Conservation (phyloP, 2,888 invertebrate genomes). For the Conomelus anceps region DNA sequence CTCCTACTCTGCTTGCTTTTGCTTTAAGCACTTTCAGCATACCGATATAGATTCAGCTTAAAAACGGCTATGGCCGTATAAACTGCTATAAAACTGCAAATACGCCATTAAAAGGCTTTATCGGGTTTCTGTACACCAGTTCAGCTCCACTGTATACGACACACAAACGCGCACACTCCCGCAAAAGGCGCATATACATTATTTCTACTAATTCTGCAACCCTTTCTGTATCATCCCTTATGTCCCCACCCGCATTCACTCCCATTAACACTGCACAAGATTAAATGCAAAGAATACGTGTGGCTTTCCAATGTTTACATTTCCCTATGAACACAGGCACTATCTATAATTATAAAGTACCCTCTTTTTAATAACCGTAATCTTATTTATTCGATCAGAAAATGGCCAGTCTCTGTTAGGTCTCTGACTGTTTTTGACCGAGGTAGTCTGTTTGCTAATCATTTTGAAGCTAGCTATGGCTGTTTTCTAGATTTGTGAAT, state of each 20-base stretch:
- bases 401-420: too few relatives aligned
- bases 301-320: background rate
- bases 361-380: background rate
- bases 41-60: background rate
- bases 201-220: background rate
- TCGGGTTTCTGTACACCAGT: background rate
- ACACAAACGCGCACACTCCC: too few relatives aligned
- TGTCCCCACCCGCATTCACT: background rate
- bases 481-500: background rate
- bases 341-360: background rate
- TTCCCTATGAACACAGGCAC: background rate
- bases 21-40: background rate
- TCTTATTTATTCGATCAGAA: background rate
- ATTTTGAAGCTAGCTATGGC: background rate
- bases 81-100: background rate
- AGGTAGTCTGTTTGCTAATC: background rate
- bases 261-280: background rate
- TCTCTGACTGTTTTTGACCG: background rate
- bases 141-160: background rate
- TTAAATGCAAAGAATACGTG: background rate
- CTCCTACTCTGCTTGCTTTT: background rate
- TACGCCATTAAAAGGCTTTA: background rate
- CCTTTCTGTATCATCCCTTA: background rate
- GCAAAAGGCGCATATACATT: background rate
- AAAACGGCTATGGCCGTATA: background rate